phyloP scores from a whole-genome alignment of 2,113 vertebrate genomes.

The Nettapus auritus region DNA sequence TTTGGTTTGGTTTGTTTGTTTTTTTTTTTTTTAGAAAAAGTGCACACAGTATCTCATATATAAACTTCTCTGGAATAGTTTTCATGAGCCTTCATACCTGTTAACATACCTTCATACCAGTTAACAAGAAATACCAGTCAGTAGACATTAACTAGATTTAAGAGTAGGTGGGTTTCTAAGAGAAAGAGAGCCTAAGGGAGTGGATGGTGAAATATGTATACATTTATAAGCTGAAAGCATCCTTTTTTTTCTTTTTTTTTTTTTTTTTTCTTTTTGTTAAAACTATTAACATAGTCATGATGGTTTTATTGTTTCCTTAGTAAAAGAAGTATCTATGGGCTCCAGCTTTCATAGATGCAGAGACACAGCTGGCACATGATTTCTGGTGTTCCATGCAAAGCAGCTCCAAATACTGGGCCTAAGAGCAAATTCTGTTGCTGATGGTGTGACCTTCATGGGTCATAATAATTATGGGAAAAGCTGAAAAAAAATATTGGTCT shows the following conservation, averaged over 20 bases:
- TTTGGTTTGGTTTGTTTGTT: too few relatives aligned
- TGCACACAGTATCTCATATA: background rate
- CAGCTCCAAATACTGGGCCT: background rate
- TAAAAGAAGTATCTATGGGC: background rate
- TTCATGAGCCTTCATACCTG: background rate
- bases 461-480: background rate
- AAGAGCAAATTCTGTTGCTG: background rate
- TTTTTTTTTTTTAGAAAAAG: background rate
- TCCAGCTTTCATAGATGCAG: background rate
- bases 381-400: background rate
- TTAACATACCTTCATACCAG: too few relatives aligned
- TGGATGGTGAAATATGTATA: background rate
- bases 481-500: background rate
- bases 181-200: background rate
- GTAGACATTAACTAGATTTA: background rate
- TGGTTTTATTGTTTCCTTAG: background rate
- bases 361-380: background rate
- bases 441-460: background rate
- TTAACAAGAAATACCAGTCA: background rate
- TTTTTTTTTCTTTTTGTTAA: background rate
- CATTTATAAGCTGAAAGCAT: background rate
- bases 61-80: background rate
- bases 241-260: rapidly evolving
- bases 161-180: background rate
- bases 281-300: background rate